Percentiles rank a stretch among this genome's conserved stretches.
phyloP scores from a whole-genome alignment of 2,113 vertebrate species.

The Meles meles region DNA sequence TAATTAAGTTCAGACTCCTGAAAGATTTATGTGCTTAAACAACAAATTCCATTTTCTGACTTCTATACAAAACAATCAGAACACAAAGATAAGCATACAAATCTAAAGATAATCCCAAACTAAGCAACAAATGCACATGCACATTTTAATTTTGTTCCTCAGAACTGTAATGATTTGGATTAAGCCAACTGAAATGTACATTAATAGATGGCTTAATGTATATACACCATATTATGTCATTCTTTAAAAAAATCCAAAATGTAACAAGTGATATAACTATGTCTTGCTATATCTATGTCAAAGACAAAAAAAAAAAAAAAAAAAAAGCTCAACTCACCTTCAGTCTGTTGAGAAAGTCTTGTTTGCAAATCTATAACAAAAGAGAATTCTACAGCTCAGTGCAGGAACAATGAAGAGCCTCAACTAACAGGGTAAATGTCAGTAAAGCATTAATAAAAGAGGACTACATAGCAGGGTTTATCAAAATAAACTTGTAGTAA shows the following conservation, averaged over 20 bases:
- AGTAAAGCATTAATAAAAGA: slow-evolving; percentile 77
- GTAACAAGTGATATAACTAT: not conserved
- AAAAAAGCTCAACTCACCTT: slow-evolving; percentile 82
- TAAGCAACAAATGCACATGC: not conserved
- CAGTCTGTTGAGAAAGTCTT: slow-evolving; percentile 88
- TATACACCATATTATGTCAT: not conserved
- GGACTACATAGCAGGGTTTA: slow-evolving; percentile 72
- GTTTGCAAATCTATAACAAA: slow-evolving; percentile 88
- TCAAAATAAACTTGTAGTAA: slow-evolving; percentile 55
- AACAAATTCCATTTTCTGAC: not conserved
- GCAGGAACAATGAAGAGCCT: slow-evolving; percentile 77
- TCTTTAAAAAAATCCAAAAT: not conserved
- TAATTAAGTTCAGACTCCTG: not conserved
- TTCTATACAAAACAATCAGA: not conserved
- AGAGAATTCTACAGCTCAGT: slow-evolving; percentile 77
- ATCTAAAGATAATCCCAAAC: not conserved
- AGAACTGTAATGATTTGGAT: not conserved
- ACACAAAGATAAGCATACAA: not conserved
- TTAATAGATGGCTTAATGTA: not conserved
- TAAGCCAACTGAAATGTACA: not conserved
- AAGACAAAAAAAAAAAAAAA: slow-evolving; percentile 44
- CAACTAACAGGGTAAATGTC: slow-evolving; percentile 78
- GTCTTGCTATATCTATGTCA: not conserved
- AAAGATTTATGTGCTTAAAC: not conserved
- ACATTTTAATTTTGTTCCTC: not conserved